Evolutionary conservation across 2,888 invertebrate genomes (phyloP), one percentile per base, ranked within the genome.

Genomic region (Spodoptera picta): DNA sequence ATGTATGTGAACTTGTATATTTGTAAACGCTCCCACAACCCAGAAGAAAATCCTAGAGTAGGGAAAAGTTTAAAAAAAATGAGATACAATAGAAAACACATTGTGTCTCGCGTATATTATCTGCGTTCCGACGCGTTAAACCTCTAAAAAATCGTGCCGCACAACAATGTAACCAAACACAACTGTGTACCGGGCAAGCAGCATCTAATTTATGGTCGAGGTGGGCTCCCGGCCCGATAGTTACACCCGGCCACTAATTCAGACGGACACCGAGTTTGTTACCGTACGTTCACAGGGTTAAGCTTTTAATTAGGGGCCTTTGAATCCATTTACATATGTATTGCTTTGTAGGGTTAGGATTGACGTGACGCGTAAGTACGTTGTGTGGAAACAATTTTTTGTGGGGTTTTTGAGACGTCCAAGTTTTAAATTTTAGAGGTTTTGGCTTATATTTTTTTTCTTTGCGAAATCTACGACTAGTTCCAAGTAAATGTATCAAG

Each of bases 191-290:
- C 84, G 87, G 83, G 84, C 88, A 90, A 90, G 90, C 88, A 89
- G 85, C 88, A 82, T 88, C 92, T 93, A 93, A 94, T 93, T 94
- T 94, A 94, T 89, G 91, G 91, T 83, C 87, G 92, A 92, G 90
- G 92, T 91, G 92, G 88, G 90, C 87, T 80, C 89, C 82, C 89
- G 80, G 83, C 73, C 86, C 89, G 90, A 91, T 92, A 92, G 92
- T 92, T 92, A 93, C 87, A 81, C 81, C 80, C 83, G 86, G 84
- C 80, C 86, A 89, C 91, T 92, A 92, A 92, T 93, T 90, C 89
- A 83, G 86, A 86, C 84, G 83, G 88, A 88, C 90, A 86, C 82
- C 61, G 70, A 80, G 79, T 75, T 76, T 80, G 79, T 74, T 76
- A 78, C 60, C 60, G 49, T 51, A 42, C 65, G 27, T 52, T 65